phyloP scores from a whole-genome alignment of 1,140 invertebrate species.

The Diachasmimorpha longicaudata region DNA sequence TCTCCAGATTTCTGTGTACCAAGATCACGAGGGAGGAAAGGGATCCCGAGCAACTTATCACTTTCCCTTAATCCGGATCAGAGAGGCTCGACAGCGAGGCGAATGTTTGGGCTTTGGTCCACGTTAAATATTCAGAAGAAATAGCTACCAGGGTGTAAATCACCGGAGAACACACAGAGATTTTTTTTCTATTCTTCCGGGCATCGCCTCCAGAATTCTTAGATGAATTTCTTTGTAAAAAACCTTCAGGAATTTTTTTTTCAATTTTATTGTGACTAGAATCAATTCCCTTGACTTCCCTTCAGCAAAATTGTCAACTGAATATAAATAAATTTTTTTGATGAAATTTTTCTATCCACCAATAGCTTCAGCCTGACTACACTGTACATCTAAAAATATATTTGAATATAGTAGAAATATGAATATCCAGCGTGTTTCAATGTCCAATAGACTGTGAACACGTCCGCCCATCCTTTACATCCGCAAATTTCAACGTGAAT shows the following conservation, averaged over 20 bases:
- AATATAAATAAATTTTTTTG: no score
- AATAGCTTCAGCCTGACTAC: no score
- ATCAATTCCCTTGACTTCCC: no score
- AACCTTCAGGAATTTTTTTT: no score
- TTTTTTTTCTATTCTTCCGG: not conserved
- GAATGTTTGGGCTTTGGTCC: conserved; percentile 38
- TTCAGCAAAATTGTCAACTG: no score
- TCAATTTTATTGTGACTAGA: no score
- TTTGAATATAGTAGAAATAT: no score
- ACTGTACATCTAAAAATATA: no score
- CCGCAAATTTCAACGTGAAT: not conserved
- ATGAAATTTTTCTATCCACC: no score
- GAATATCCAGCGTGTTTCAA: not conserved
- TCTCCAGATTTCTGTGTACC: not conserved
- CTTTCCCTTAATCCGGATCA: conserved; percentile 52
- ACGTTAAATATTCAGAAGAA: conserved; percentile 49
- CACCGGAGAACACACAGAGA: conserved; percentile 25
- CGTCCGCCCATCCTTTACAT: not conserved
- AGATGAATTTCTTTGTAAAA: no score
- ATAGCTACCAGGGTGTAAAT: conserved; percentile 43
- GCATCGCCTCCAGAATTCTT: no score
- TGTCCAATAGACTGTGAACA: not conserved
- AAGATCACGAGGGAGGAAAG: not conserved
- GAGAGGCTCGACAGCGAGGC: conserved; percentile 30
- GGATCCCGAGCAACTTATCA: conserved; percentile 43